Base-by-base conservation (phyloP, 2,797 vertebrate genomes). In the Muscicapa striata region DNA sequence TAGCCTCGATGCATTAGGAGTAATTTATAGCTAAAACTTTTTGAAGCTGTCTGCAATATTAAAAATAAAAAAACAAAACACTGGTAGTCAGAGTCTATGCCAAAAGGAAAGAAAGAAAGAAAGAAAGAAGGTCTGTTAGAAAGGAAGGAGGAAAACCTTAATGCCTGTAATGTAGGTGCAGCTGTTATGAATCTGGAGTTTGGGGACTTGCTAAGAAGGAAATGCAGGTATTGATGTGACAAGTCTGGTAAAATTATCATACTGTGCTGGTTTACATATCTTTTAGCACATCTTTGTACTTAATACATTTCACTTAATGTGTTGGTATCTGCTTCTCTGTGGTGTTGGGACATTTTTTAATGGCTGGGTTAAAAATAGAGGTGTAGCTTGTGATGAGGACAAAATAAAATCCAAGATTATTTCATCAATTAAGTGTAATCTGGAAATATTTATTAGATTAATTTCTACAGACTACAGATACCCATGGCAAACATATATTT, bases 401-500 rank as follows among this genome's bases (percentile, higher is more conserved):
- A 80, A 57, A 66, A 62, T 10, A 36, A 30, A 68, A 58, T 52
- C 13, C 23, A 38, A 11, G 19, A 38, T 63, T 52, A 57, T 64
- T 85, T 73, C 2, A 34, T 46, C 58, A 83, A 1, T 34, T 57
- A 48, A 55, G 4, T 40, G 22, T 64, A 27, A 49, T 30, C 15
- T 55, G 30, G 43, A 73, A 84, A 55, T 76, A 40, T 17, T 27
- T 57, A 30, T 27, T 48, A 20, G 10, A 41, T 45, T 61, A 30
- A 22, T 68, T 68, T 58, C 10, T 66, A 48, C 24, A 36, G 84
- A 34, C 5, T 27, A 27, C 73, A 87, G 27, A 32, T 63, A 46
- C 1, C 11, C 32, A 5, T 48, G 14, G 27, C 7, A 45, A 49
- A 43, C 8, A 68, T 0, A 5, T 13, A 2, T 10, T 12, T 22